These are phyloP conservation scores for Papilio demoleus DNA, from an alignment of 2,888 invertebrate genomes.

Conservation along the genomic window DNA sequence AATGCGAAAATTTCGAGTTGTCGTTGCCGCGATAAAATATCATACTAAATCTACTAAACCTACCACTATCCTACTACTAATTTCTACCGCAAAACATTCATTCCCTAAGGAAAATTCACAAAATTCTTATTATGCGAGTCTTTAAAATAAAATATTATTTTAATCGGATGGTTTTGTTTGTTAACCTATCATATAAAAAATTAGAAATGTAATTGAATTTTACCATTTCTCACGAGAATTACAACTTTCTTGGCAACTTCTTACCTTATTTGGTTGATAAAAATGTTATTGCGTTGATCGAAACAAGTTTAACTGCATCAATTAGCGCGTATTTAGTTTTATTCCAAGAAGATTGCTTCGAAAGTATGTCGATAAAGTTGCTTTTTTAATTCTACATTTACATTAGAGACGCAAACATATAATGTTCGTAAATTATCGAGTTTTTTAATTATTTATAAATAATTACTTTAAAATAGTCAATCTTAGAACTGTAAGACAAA, in stretches of 20 bases:
- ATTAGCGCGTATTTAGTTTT: constrained; percentile 8
- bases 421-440: neutral
- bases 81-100: too few species aligned
- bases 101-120: too few species aligned
- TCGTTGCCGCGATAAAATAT: too few species aligned
- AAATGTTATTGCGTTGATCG: constrained; percentile 20
- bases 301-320: constrained; percentile 15
- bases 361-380: constrained; percentile 10
- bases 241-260: constrained; percentile 28
- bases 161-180: too few species aligned
- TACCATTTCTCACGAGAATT: constrained; percentile 26
- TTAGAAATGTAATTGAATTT: constrained; percentile 3
- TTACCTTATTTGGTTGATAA: constrained; percentile 21
- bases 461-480: too few species aligned
- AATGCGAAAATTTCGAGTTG: too few species aligned
- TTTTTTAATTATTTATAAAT: too few species aligned
- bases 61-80: too few species aligned
- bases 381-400: neutral
- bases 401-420: neutral
- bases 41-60: too few species aligned
- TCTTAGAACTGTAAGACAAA: neutral
- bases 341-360: neutral
- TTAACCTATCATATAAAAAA: neutral
- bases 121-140: too few species aligned
- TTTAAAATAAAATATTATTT: too few species aligned